A percentile compares a stretch with the other conserved stretches of the same genome.
Conservation (phyloP, 2,888 invertebrate genomes). For the Erebia epiphron region DNA sequence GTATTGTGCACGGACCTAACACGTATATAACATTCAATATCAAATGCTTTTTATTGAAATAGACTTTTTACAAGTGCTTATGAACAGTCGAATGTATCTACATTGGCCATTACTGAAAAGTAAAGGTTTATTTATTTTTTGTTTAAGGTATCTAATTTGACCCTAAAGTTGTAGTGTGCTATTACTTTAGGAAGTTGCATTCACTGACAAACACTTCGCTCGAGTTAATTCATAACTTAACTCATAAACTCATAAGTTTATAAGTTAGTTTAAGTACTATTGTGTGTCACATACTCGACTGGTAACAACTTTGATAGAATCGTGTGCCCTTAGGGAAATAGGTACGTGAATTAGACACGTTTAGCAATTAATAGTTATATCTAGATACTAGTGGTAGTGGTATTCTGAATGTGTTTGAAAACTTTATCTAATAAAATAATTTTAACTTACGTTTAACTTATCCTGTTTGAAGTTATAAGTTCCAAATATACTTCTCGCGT, state of each 20-base stretch:
- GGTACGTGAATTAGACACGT: constrained; percentile 8
- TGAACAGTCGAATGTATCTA: too few species aligned
- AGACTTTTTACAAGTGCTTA: too few species aligned
- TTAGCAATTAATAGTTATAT: background rate
- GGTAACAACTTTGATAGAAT: constrained; percentile 1
- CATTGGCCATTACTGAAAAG: too few species aligned
- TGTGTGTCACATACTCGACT: constrained; percentile 1
- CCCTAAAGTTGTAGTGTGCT: too few species aligned
- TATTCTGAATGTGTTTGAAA: constrained; percentile 9
- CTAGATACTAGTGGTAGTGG: too few species aligned
- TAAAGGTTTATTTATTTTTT: too few species aligned
- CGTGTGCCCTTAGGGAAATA: background rate
- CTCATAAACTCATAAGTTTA: too few species aligned
- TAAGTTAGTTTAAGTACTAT: background rate
- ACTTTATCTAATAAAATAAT: constrained; percentile 11
- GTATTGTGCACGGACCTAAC: too few species aligned
- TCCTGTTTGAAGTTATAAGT: background rate
- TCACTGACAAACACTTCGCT: background rate
- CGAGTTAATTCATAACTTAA: constrained; percentile 6
- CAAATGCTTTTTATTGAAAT: too few species aligned
- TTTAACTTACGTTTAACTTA: constrained; percentile 13
- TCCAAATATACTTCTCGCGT: background rate
- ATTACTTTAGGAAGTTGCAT: background rate
- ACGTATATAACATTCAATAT: too few species aligned
- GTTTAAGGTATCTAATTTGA: too few species aligned